Evolutionary conservation across 2,113 vertebrate species (phyloP), one percentile per base, ranked within the genome.

Genomic region (Platichthys stellatus): DNA sequence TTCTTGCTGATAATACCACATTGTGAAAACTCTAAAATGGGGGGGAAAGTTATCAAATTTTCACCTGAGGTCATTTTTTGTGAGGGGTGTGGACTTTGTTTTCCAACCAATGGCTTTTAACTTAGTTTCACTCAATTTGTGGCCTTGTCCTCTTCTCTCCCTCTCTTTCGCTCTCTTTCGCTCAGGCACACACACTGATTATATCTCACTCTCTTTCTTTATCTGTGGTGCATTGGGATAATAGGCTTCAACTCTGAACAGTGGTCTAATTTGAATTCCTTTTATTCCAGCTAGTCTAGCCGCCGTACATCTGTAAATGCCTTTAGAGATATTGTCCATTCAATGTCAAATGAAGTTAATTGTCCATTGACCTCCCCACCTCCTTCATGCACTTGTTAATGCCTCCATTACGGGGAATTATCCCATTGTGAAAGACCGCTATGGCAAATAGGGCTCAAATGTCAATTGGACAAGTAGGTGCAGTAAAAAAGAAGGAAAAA

Each of bases 271-370:
- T 90, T 88, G 54, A 81, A 83, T 80, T 83, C 72, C 74, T 78
- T 89, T 90, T 66, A 87, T 88, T 87, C 83, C 21, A 26, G 54
- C 63, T 81, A 62, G 74, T 71, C 65, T 63, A 70, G 68, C 57
- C 74, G 54, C 49, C 15, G 13, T 78, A 74, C 28, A 53, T 85
- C 78, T 83, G 72, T 81, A 83, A 85, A 85, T 82, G 80, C 78
- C 75, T 88, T 85, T 40, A 74, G 61, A 65, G 81, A 80, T 85
- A 85, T 77, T 89, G 82, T 81, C 89, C 56, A 72, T 86, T 89
- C 68, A 72, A 31, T 85, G 85, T 90, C 84, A 80, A 86, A 77
- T 85, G 68, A 86, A 87, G 88, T 89, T 90, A 92, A 90, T 88
- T 91, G 86, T 78, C 77, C 81, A 79, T 85, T 90, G 87, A 89